phyloP scores from a whole-genome alignment of 2,797 vertebrate genomes.

The Enteromius paludinosus region DNA sequence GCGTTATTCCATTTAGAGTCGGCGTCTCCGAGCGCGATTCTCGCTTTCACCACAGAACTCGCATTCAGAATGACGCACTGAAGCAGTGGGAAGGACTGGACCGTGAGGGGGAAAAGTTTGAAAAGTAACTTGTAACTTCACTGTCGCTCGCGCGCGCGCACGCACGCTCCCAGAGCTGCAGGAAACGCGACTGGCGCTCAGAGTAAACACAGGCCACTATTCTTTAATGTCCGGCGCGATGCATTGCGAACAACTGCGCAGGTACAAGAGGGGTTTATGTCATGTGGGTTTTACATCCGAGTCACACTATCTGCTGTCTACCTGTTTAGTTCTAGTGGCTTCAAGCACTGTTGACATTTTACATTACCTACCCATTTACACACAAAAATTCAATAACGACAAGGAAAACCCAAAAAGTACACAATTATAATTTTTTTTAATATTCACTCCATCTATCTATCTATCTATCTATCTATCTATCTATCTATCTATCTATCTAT shows the following conservation, averaged over 20 bases:
- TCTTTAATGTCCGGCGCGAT: background rate
- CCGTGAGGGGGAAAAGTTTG: conserved; percentile 42
- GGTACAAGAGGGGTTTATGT: background rate
- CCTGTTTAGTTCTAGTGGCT: background rate
- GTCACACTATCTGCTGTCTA: background rate
- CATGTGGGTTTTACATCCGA: conserved; percentile 3
- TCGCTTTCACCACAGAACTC: conserved; percentile 28
- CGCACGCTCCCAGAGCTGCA: background rate
- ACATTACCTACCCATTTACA: background rate
- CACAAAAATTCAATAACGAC: background rate
- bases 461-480: background rate
- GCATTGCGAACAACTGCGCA: background rate
- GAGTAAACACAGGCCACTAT: background rate
- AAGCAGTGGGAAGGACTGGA: conserved; percentile 48
- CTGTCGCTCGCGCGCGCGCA: conserved; percentile 10
- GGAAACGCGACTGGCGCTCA: background rate
- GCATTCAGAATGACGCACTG: conserved; percentile 50
- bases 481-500: background rate
- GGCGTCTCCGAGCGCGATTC: conserved; percentile 11
- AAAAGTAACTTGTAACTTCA: conserved; percentile 52
- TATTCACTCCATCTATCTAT: background rate
- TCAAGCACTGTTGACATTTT: background rate
- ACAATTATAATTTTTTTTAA: background rate
- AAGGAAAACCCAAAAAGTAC: background rate
- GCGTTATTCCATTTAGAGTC: background rate